Evolutionary conservation across 23 tunicate genomes (phyloP).

Genomic region (Halocynthia aurantium): DNA sequence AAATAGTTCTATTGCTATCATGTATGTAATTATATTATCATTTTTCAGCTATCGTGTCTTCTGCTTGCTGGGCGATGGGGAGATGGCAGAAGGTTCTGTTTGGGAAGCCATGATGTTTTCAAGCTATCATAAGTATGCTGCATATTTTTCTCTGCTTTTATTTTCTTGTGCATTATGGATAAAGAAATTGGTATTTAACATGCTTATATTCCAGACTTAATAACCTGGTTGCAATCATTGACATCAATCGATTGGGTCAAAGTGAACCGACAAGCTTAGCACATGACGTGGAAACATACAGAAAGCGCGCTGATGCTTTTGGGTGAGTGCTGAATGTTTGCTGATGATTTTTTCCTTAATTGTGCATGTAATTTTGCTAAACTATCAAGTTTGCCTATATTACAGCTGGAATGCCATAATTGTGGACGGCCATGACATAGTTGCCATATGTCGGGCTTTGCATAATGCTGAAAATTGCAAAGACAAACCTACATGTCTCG

Average conservation of each 20-base stretch:
- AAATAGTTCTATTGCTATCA: background rate
- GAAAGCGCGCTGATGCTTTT: slow-evolving; percentile 70
- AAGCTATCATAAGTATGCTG: slow-evolving; percentile 70
- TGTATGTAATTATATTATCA: background rate
- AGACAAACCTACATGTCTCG: slow-evolving; percentile 75
- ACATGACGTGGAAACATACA: slow-evolving; percentile 81
- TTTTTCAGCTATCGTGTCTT: slow-evolving; percentile 64
- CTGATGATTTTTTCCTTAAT: background rate
- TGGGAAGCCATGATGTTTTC: slow-evolving; percentile 98
- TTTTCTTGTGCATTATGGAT: too few relatives aligned
- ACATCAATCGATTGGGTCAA: slow-evolving; percentile 93
- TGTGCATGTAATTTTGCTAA: background rate
- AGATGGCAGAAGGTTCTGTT: slow-evolving; percentile 96
- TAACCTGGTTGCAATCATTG: slow-evolving; percentile 91
- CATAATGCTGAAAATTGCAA: slow-evolving; percentile 62
- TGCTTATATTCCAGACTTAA: slow-evolving; percentile 34
- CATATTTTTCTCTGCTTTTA: background rate
- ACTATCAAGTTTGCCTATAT: background rate
- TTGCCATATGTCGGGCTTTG: slow-evolving; percentile 52
- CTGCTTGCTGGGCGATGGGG: slow-evolving; percentile 97
- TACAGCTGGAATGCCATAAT: slow-evolving; percentile 75
- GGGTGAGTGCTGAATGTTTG: slow-evolving; percentile 29
- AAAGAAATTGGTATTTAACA: too few relatives aligned
- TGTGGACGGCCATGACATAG: slow-evolving; percentile 82
- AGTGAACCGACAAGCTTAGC: slow-evolving; percentile 80